phyloP scores from a whole-genome alignment of 1,140 invertebrate genomes.

The Zaprionus lachaisei region DNA sequence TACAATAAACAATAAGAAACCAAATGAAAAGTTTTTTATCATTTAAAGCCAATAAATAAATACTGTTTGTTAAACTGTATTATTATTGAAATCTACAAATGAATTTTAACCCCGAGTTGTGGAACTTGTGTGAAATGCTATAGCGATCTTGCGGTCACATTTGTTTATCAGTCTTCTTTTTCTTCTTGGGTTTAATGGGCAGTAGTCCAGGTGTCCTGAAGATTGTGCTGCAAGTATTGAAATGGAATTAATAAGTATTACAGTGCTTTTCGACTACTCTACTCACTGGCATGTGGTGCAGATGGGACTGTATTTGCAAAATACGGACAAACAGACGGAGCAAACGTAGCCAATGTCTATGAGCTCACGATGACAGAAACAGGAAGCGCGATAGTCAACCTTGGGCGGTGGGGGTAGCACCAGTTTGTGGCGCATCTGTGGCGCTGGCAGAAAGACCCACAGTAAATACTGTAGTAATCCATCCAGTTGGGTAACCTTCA shows the following conservation, averaged over 20 bases:
- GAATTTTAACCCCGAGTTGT: not conserved
- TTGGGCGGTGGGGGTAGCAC: conserved; percentile 95
- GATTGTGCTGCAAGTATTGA: conserved; percentile 87
- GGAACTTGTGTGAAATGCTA: conserved; percentile 3
- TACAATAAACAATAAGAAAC: not conserved
- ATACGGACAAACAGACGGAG: conserved; percentile 98
- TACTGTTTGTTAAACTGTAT: not conserved
- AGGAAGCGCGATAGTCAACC: conserved; percentile 98
- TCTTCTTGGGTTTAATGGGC: conserved; percentile 87
- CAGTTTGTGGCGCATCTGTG: conserved; percentile 91
- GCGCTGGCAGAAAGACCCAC: conserved; percentile 97
- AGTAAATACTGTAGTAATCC: conserved; percentile 97
- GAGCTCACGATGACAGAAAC: conserved; percentile 98
- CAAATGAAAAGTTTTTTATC: not conserved
- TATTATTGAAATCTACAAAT: not conserved
- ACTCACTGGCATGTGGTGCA: conserved; percentile 98
- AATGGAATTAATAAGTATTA: conserved; percentile 63
- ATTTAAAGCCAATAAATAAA: not conserved
- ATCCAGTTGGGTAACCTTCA: conserved; percentile 91
- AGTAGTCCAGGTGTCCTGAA: conserved; percentile 88
- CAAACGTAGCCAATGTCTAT: conserved; percentile 99
- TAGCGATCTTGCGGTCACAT: conserved; percentile 31
- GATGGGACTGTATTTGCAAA: conserved; percentile 98
- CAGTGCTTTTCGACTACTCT: not conserved
- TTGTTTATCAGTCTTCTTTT: conserved; percentile 85